Percentiles rank a stretch among this genome's conserved stretches.
phyloP scores from a whole-genome alignment of 2,797 vertebrate genomes.

The Oreochromis grahami region DNA sequence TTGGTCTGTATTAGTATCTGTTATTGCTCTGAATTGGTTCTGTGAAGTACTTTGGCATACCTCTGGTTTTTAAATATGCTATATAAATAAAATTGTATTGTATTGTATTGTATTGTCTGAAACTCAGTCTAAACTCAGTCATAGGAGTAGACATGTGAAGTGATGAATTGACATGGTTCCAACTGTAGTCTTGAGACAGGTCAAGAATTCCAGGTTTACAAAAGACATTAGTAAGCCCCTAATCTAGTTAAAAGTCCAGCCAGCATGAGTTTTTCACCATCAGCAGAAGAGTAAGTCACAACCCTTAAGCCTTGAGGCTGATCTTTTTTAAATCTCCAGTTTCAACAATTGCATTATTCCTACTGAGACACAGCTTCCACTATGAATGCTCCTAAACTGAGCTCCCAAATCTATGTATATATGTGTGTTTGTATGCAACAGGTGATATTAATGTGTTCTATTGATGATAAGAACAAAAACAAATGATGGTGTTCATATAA shows the following conservation, averaged over 20 bases:
- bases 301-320: slow-evolving; percentile 8
- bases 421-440: not conserved
- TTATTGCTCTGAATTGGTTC: not conserved
- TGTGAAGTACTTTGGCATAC: not conserved
- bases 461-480: not conserved
- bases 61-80: not conserved
- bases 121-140: not conserved
- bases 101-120: not conserved
- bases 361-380: not conserved
- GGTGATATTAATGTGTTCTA: not conserved
- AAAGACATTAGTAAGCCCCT: not conserved
- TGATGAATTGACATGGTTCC: not conserved
- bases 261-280: not conserved
- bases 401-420: not conserved
- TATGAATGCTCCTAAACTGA: not conserved
- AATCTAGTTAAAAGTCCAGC: not conserved
- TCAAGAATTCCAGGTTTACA: not conserved
- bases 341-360: not conserved
- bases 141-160: not conserved
- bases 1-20: not conserved
- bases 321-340: not conserved
- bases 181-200: not conserved
- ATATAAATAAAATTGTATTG: not conserved
- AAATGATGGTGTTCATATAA: not conserved
- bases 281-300: slow-evolving; percentile 8